Conservation (phyloP, 2,888 invertebrate genomes). For the Eustalomyia histrio region DNA sequence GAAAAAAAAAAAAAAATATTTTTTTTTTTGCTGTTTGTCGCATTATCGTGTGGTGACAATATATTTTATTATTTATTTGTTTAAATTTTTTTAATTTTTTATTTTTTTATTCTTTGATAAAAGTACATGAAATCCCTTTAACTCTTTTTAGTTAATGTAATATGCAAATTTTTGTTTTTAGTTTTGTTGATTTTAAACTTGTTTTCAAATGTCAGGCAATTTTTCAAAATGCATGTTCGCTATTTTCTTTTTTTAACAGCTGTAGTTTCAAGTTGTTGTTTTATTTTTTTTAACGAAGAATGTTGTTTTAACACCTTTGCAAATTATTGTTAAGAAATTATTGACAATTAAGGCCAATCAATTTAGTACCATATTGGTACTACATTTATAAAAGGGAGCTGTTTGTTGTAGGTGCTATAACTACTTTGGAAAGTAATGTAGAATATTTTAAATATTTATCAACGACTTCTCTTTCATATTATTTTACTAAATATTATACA, state of each 20-base stretch:
- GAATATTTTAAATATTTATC: too few species aligned
- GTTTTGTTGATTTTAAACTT: conserved; percentile 24
- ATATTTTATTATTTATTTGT: not conserved
- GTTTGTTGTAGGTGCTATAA: not conserved
- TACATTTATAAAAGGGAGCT: not conserved
- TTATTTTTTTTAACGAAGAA: not conserved
- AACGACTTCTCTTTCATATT: too few species aligned
- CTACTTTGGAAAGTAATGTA: too few species aligned
- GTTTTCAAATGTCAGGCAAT: conserved; percentile 45
- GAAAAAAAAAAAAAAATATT: not conserved
- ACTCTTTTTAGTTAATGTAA: conserved; percentile 13
- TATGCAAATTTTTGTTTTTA: conserved; percentile 27
- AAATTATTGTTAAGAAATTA: conserved; percentile 11
- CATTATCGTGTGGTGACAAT: conserved; percentile 11
- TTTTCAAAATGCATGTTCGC: conserved; percentile 10
- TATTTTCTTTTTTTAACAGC: not conserved
- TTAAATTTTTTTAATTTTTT: not conserved
- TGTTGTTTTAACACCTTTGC: conserved; percentile 42
- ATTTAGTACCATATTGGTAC: too few species aligned
- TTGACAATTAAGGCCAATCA: conserved; percentile 15
- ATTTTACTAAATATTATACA: too few species aligned
- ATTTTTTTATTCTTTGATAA: not conserved
- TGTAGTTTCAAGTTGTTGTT: not conserved
- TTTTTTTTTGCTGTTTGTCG: not conserved
- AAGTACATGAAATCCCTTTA: conserved; percentile 23